These are phyloP conservation scores for Tribolium freemani DNA, from an alignment of 2,888 invertebrate genomes.

Conservation along the genomic window DNA sequence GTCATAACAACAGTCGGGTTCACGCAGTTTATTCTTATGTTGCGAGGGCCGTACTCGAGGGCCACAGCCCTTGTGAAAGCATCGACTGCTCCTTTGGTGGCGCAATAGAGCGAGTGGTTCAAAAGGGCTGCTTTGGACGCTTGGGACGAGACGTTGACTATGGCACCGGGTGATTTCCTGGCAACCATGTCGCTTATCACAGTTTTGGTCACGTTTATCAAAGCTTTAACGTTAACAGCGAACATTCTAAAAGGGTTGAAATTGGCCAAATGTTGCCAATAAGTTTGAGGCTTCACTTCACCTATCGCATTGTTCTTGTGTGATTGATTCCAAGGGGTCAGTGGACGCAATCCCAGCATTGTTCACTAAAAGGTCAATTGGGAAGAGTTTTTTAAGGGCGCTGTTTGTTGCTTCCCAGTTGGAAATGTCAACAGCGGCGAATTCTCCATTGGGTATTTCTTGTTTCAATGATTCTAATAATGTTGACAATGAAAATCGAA, in stretches of 20 bases:
- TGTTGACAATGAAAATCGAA: slow-evolving; percentile 14
- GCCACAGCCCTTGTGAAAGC: slow-evolving; percentile 85
- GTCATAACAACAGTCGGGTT: slow-evolving; percentile 94
- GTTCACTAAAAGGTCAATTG: slow-evolving; percentile 87
- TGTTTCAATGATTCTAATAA: slow-evolving; percentile 67
- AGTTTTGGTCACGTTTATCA: slow-evolving; percentile 82
- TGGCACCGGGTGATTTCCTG: slow-evolving; percentile 77
- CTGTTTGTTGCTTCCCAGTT: slow-evolving; percentile 81
- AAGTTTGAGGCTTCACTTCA: slow-evolving; percentile 64
- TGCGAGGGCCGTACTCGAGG: slow-evolving; percentile 82
- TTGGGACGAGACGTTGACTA: slow-evolving; percentile 90
- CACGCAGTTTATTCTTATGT: slow-evolving; percentile 89
- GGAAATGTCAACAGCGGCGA: slow-evolving; percentile 77
- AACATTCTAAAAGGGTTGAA: slow-evolving; percentile 58
- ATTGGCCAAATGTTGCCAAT: not conserved
- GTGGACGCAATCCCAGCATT: slow-evolving; percentile 84
- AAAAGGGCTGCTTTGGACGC: slow-evolving; percentile 79
- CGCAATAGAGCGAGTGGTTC: slow-evolving; percentile 84
- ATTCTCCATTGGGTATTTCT: slow-evolving; percentile 74
- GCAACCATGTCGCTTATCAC: slow-evolving; percentile 80
- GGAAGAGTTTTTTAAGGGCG: slow-evolving; percentile 72
- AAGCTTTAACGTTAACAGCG: slow-evolving; percentile 84
- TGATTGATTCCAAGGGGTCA: slow-evolving; percentile 78
- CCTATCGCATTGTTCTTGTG: slow-evolving; percentile 79
- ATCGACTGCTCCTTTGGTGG: slow-evolving; percentile 89